Base-by-base conservation (phyloP, 2,888 invertebrate genomes). In the Dinocampus coccinellae region DNA sequence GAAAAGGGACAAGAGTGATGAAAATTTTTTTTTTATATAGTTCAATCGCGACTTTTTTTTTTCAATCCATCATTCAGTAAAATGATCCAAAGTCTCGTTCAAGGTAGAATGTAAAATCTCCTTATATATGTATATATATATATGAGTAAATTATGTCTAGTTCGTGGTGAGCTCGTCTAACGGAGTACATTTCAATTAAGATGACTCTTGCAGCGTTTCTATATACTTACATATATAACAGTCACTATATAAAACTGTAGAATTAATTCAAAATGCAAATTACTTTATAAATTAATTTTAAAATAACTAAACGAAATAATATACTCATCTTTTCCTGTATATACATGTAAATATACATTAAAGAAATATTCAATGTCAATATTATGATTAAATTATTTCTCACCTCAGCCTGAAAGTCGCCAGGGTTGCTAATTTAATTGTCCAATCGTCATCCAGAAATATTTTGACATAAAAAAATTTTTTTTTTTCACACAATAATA, bases 321-420 rank as follows among this genome's bases (percentile, higher is more conserved):
- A n/a, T n/a, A n/a, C n/a, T n/a, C n/a, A 55, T 13, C 6, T 6
- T 55, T 24, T 13, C 3, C 55, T 11, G 13, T 7, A 6, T 42
- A n/a, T 1, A 13, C 2, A 1, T 9, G 11, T 7, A n/a, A 20
- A n/a, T n/a, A 16, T 16, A 16, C 9, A 47, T 16, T 16, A 36
- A 36, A 4, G 1, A 36, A 36, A 36, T 9, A 10, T 36, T 7
- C 29, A 29, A 4, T 53, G 11, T 20, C 20, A 24, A n/a, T 65
- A 7, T 36, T 16, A 20, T 11, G 13, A 7, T 9, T 26, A 24
- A 26, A 11, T 47, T 63, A 20, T 47, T 7, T 57, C 73, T 73
- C 67, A 73, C 73, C 73, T 70, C n/a, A 73, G 36, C 39, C 66
- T 60, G 67, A n/a, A 57, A 7, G 63, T 70, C 61, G 70, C 73